Percentiles rank a stretch among this genome's conserved stretches.
These are phyloP conservation scores for Petrolisthes manimaculis DNA, from an alignment of 2,888 invertebrate species.

Conservation along the genomic window DNA sequence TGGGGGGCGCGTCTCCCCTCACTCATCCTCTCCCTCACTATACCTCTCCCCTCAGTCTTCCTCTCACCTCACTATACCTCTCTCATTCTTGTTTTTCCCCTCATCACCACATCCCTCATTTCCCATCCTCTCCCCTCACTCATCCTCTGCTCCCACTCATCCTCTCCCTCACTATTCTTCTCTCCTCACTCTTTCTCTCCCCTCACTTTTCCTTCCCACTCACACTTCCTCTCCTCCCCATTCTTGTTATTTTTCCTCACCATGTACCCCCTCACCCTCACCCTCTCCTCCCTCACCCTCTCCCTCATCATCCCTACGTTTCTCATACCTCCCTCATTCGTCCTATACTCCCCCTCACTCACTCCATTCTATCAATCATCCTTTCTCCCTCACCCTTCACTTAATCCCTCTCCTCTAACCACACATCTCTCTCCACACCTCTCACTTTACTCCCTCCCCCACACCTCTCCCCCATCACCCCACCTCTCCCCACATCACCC, in stretches of 20 bases:
- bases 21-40: background rate
- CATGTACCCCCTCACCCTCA: background rate
- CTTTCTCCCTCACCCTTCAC: background rate
- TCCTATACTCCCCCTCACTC: background rate
- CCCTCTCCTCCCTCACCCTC: background rate
- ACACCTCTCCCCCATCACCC: background rate
- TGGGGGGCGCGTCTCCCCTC: background rate
- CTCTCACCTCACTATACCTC: background rate
- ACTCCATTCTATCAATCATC: background rate
- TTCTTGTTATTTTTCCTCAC: background rate
- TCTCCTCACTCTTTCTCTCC: background rate
- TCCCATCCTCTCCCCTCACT: background rate
- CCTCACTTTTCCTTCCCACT: background rate
- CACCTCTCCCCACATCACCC: background rate
- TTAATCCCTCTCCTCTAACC: background rate
- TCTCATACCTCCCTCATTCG: background rate
- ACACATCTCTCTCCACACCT: background rate
- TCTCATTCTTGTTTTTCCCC: background rate
- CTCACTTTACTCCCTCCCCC: background rate
- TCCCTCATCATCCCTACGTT: background rate
- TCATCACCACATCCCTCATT: background rate
- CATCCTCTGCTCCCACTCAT: background rate
- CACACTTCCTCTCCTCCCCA: background rate
- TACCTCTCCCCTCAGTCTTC: slow-evolving; percentile 5
- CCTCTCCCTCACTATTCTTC: background rate